A percentile compares a stretch with the other conserved stretches of the same genome.
These are phyloP conservation scores for Arvicanthis niloticus DNA, from an alignment of 2,113 vertebrate species.

Conservation along the genomic window DNA sequence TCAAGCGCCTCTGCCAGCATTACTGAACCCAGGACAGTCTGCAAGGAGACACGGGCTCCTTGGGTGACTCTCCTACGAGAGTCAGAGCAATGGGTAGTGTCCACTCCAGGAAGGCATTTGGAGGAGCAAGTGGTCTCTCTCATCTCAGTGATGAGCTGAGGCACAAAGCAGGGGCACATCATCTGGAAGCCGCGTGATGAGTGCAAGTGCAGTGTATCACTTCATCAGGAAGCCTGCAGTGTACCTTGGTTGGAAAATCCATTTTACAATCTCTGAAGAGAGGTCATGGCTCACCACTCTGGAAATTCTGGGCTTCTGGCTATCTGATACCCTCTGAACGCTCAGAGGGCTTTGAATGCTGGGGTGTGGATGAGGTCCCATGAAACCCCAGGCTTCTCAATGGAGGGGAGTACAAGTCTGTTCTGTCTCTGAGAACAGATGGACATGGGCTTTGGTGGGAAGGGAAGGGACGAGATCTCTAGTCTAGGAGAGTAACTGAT, in stretches of 20 bases:
- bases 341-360: not conserved
- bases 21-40: not conserved
- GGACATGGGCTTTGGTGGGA: not conserved
- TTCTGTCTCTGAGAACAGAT: slow-evolving; percentile 9
- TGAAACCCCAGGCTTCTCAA: not conserved
- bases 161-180: not conserved
- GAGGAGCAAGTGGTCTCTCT: not conserved
- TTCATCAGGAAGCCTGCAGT: not conserved
- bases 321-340: not conserved
- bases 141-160: not conserved
- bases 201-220: too few relatives aligned
- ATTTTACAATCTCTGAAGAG: not conserved
- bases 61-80: not conserved
- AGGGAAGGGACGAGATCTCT: not conserved
- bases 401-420: not conserved
- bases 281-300: slow-evolving; percentile 16
- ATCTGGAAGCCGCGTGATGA: too few relatives aligned
- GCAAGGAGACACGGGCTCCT: not conserved
- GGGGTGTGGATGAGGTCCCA: not conserved
- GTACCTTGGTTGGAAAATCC: not conserved
- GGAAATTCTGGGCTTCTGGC: slow-evolving; percentile 51
- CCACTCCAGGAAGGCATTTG: not conserved
- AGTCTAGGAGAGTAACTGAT: not conserved
- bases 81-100: not conserved
- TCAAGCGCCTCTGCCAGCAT: not conserved